Percentiles rank a stretch among this genome's conserved stretches.
phyloP scores from a whole-genome alignment of 2,888 invertebrate genomes.

The Trachelus tabidus region DNA sequence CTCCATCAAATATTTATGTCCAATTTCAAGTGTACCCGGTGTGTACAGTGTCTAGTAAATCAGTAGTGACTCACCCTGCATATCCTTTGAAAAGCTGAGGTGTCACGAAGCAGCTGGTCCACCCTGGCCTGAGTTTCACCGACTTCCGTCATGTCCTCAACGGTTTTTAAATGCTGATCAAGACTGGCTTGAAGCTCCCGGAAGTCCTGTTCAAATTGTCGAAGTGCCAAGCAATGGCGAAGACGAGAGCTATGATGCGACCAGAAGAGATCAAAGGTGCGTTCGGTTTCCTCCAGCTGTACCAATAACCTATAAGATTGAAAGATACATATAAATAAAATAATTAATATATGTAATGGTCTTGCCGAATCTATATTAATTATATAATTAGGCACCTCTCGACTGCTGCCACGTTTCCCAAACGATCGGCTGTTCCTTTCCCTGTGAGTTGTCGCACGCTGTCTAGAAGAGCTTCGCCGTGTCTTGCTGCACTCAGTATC shows the following conservation, averaged over 20 bases:
- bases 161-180: slow-evolving; percentile 81
- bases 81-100: slow-evolving; percentile 80
- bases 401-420: slow-evolving; percentile 91
- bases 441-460: slow-evolving; percentile 74
- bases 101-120: slow-evolving; percentile 82
- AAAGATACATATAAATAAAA: neutral
- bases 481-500: slow-evolving; percentile 85
- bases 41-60: neutral
- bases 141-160: slow-evolving; percentile 87
- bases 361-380: neutral
- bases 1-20: neutral
- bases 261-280: slow-evolving; percentile 96
- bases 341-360: neutral
- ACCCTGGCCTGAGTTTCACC: slow-evolving; percentile 89
- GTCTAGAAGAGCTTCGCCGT: slow-evolving; percentile 87
- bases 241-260: slow-evolving; percentile 89
- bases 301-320: slow-evolving; percentile 77
- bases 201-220: slow-evolving; percentile 95
- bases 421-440: slow-evolving; percentile 73
- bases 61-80: slow-evolving; percentile 69
- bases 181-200: slow-evolving; percentile 87
- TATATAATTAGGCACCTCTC: slow-evolving; percentile 76
- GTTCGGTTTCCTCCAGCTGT: slow-evolving; percentile 94
- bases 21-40: neutral
- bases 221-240: slow-evolving; percentile 88